Conservation (phyloP, 37 sponge, comb jelly and placozoan species). For the Cladorhizidae sp. region DNA sequence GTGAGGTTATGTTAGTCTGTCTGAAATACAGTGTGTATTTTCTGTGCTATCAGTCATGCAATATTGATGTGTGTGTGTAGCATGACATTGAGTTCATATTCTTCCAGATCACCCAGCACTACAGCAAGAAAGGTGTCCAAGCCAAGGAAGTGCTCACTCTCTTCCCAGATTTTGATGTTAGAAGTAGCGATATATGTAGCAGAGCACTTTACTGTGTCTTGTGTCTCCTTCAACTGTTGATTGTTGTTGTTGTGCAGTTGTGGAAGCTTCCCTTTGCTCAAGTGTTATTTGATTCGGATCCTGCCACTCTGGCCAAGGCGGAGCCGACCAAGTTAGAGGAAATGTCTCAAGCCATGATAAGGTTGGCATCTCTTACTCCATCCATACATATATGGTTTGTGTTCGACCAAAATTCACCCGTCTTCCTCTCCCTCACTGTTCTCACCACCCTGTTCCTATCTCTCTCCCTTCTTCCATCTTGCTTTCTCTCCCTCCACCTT, state of each 20-base stretch:
- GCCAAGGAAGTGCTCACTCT: constrained; percentile 85
- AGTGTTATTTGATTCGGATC: constrained; percentile 97
- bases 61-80: neutral
- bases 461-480: too few relatives aligned
- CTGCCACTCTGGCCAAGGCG: constrained; percentile 48
- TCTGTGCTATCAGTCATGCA: neutral
- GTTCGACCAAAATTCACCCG: neutral
- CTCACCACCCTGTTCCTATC: too few relatives aligned
- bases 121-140: constrained; percentile 92
- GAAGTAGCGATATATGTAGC: too few relatives aligned
- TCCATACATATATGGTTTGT: neutral
- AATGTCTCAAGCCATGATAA: constrained; percentile 93
- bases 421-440: neutral
- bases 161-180: constrained; percentile 92
- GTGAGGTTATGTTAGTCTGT: neutral
- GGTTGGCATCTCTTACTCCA: constrained; percentile 34
- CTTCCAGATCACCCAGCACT: constrained; percentile 78
- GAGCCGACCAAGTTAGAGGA: constrained; percentile 61
- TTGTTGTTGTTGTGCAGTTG: constrained; percentile 38
- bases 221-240: neutral
- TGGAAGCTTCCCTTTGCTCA: constrained; percentile 98
- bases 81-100: neutral
- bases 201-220: neutral
- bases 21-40: neutral
- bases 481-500: too few relatives aligned